phyloP scores from a whole-genome alignment of 2,888 invertebrate species.

The Polymixis flavicincta region DNA sequence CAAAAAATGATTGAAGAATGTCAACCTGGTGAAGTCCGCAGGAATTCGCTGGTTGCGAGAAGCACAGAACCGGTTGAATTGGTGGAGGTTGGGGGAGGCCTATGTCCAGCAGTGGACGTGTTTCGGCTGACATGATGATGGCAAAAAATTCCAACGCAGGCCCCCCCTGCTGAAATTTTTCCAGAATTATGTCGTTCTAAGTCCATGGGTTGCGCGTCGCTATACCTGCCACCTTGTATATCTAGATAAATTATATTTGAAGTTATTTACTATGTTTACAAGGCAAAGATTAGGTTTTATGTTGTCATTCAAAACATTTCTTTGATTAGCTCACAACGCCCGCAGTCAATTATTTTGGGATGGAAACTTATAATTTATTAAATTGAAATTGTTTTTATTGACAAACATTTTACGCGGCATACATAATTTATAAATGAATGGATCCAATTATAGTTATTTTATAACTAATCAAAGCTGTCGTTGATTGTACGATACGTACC shows the following conservation, averaged over 20 bases:
- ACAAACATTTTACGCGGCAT: slow-evolving; percentile 9
- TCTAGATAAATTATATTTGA: slow-evolving; percentile 12
- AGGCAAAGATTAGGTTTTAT: slow-evolving; percentile 10
- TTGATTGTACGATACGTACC: slow-evolving; percentile 6
- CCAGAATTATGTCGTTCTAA: no score
- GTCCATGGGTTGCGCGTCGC: no score
- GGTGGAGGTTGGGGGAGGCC: no score
- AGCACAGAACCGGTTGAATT: no score
- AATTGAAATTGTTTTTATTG: slow-evolving; percentile 31
- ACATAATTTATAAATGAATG: slow-evolving; percentile 36
- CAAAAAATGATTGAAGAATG: no score
- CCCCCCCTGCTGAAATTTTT: no score
- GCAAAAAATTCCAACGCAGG: no score
- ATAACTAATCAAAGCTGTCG: slow-evolving; percentile 6
- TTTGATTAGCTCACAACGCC: slow-evolving; percentile 7
- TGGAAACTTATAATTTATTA: slow-evolving; percentile 19
- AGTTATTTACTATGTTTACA: slow-evolving; percentile 27
- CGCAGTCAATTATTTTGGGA: slow-evolving; percentile 21
- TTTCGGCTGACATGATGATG: no score
- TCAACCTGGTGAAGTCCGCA: no score
- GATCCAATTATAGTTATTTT: slow-evolving; percentile 13
- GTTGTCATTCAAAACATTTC: slow-evolving; percentile 23
- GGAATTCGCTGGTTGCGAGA: no score
- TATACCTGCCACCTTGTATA: not conserved
- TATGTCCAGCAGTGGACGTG: no score